phyloP scores from a whole-genome alignment of 35 echinoderm and acorn worm species.

The Ophioderma brevispina region DNA sequence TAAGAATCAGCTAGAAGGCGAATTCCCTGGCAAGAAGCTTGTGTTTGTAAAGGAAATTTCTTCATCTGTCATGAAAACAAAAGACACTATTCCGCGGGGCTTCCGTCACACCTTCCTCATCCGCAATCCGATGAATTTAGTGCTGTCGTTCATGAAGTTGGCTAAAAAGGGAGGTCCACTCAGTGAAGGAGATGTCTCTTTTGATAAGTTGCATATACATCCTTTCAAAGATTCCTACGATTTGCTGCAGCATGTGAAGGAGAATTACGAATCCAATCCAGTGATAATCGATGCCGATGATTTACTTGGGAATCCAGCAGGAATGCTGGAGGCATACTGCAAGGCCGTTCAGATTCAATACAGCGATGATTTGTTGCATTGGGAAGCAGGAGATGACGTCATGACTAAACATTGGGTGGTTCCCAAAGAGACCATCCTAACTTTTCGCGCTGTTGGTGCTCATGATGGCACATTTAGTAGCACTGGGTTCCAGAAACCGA shows the following conservation, averaged over 20 bases:
- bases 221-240: conserved; percentile 1
- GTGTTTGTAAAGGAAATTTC: conserved; percentile 29
- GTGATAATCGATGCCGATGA: conserved; percentile 19
- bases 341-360: neutral
- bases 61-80: neutral
- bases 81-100: conserved; percentile 19
- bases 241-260: neutral
- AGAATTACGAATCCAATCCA: neutral
- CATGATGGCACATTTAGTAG: neutral
- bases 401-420: conserved; percentile 4
- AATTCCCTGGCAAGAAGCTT: conserved; percentile 32
- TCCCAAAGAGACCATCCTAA: neutral
- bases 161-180: neutral
- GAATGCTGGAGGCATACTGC: neutral
- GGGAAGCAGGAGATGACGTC: conserved; percentile 1
- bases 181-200: neutral
- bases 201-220: no score
- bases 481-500: neutral
- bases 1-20: conserved; percentile 33
- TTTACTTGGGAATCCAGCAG: neutral
- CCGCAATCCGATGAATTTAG: conserved; percentile 9
- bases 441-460: neutral
- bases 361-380: neutral
- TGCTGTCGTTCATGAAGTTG: neutral
- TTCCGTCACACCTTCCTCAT: conserved; percentile 52